These are phyloP conservation scores for Apistogramma diplotaenia DNA, from an alignment of 2,113 vertebrate genomes.

Conservation along the genomic window DNA sequence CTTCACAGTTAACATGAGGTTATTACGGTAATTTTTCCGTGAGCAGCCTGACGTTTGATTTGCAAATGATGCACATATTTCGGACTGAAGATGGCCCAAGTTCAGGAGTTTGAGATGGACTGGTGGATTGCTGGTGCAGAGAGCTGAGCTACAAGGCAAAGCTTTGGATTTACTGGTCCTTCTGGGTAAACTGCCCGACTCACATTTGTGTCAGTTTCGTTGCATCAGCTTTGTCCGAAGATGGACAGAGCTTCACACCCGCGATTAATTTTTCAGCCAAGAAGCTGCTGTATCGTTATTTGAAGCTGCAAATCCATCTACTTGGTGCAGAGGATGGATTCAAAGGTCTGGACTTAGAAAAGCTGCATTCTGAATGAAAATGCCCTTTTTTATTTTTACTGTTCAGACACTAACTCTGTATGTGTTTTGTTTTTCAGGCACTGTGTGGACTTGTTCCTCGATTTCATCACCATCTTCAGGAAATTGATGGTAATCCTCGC, in stretches of 20 bases:
- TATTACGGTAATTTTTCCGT: no score
- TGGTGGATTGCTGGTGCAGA: rapidly evolving
- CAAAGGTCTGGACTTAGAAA: not conserved
- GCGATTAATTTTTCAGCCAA: not conserved
- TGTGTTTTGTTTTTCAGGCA: constrained; percentile 77
- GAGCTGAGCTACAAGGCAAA: not conserved
- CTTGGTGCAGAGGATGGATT: not conserved
- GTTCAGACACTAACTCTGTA: not conserved
- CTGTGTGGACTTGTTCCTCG: constrained; percentile 92
- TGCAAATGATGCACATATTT: no score
- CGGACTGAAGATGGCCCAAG: no score
- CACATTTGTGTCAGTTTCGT: not conserved
- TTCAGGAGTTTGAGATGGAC: not conserved
- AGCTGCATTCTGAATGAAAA: not conserved
- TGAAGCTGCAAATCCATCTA: not conserved
- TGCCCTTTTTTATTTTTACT: not conserved
- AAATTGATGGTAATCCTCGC: constrained; percentile 94
- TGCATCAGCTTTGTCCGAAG: not conserved
- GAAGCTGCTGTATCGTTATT: not conserved
- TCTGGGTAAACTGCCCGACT: not conserved
- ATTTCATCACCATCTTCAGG: constrained; percentile 94
- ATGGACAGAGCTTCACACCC: not conserved
- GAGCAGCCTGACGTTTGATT: no score
- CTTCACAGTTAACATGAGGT: no score
- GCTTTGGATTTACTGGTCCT: not conserved